phyloP scores from a whole-genome alignment of 1,140 invertebrate genomes.

The Bombyx mori region ASM3026992v2 NC_085110.1:3927001-3927500 shows the following conservation, averaged over 20 bases:
- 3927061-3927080: constrained; percentile 74
- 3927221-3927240: constrained; percentile 72
- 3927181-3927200: constrained; percentile 74
- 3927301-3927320: constrained; percentile 77
- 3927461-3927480: constrained; percentile 77
- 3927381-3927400: constrained; percentile 81
- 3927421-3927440: constrained; percentile 75
- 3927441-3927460: constrained; percentile 77
- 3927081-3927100: constrained; percentile 63
- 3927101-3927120: constrained; percentile 45
- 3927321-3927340: constrained; percentile 80
- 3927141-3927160: constrained; percentile 59
- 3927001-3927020: constrained; percentile 86
- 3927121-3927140: constrained; percentile 51
- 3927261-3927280: constrained; percentile 73
- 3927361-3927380: constrained; percentile 82
- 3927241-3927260: constrained; percentile 71
- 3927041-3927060: constrained; percentile 75
- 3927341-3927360: constrained; percentile 80
- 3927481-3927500: constrained; percentile 79
- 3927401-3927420: constrained; percentile 78
- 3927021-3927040: constrained; percentile 76
- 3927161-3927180: constrained; percentile 72
- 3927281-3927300: constrained; percentile 72
- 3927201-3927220: constrained; percentile 72